phyloP scores from a whole-genome alignment of 2,797 vertebrate genomes.

The Paedocypris micromegethes region DNA sequence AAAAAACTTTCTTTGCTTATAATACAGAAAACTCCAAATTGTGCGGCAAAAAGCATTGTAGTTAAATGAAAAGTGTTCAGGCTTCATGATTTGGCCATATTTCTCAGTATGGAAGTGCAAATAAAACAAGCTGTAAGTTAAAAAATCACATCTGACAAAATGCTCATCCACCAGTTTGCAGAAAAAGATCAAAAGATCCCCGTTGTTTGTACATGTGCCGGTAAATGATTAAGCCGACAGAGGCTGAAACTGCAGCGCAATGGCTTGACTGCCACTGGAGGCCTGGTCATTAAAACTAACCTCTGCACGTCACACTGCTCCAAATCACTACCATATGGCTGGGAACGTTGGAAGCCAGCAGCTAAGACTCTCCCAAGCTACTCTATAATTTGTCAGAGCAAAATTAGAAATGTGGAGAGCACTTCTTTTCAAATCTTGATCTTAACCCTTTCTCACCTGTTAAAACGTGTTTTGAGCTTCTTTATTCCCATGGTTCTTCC shows the following conservation, averaged over 20 bases:
- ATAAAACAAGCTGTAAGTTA: background rate
- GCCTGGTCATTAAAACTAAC: constrained; percentile 67
- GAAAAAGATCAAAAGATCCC: constrained; percentile 27
- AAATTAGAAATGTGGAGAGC: constrained; percentile 69
- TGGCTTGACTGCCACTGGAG: constrained; percentile 60
- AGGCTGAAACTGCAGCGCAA: constrained; percentile 18
- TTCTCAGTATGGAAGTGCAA: background rate
- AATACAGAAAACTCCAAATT: too few relatives aligned
- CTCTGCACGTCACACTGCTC: constrained; percentile 63
- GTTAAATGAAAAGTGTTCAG: too few relatives aligned
- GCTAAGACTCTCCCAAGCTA: constrained; percentile 65
- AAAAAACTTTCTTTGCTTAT: too few relatives aligned
- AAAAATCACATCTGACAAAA: background rate
- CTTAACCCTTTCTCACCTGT: constrained; percentile 59
- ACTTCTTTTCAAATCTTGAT: constrained; percentile 56
- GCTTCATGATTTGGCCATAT: too few relatives aligned
- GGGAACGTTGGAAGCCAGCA: constrained; percentile 61
- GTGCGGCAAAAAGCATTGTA: too few relatives aligned
- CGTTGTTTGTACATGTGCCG: constrained; percentile 27
- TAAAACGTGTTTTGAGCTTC: constrained; percentile 45
- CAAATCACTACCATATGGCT: constrained; percentile 77
- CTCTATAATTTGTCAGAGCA: constrained; percentile 79
- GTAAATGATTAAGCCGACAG: constrained; percentile 24
- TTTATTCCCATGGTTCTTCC: background rate
- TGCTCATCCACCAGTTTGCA: background rate